A percentile compares a stretch with the other conserved stretches of the same genome.
phyloP scores from a whole-genome alignment of 2,113 vertebrate genomes.

The Tautogolabrus adspersus region DNA sequence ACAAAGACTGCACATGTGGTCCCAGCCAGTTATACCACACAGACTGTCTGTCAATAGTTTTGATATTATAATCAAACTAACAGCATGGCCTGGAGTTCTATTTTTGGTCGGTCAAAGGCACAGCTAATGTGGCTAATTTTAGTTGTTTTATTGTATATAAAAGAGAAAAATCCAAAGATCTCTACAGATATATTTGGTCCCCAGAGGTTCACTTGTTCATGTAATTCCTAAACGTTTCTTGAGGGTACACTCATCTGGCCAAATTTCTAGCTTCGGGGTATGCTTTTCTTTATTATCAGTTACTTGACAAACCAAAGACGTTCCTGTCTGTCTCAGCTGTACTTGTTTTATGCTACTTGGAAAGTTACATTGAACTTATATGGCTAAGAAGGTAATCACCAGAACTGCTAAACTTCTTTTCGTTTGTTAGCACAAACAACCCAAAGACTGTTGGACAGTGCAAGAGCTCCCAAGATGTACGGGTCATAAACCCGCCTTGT shows the following conservation, averaged over 20 bases:
- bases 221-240: too few relatives aligned
- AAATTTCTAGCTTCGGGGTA: too few relatives aligned
- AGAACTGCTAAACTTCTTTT: neutral
- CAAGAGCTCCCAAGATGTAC: too few relatives aligned
- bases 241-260: too few relatives aligned
- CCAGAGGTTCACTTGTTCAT: too few relatives aligned
- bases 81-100: neutral
- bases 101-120: neutral
- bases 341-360: neutral
- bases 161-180: too few relatives aligned
- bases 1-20: conserved; percentile 14
- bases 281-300: too few relatives aligned
- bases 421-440: neutral
- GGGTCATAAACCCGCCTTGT: too few relatives aligned
- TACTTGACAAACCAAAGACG: neutral
- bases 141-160: too few relatives aligned
- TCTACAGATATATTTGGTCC: too few relatives aligned
- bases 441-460: too few relatives aligned
- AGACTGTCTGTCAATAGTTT: neutral
- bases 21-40: neutral
- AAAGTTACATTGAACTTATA: neutral
- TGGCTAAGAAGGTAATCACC: neutral
- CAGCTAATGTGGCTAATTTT: too few relatives aligned
- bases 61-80: neutral
- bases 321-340: neutral